Evolutionary conservation across 2,888 invertebrate genomes (phyloP), one percentile per base, ranked within the genome.

Genomic region (Mamestra brassicae): DNA sequence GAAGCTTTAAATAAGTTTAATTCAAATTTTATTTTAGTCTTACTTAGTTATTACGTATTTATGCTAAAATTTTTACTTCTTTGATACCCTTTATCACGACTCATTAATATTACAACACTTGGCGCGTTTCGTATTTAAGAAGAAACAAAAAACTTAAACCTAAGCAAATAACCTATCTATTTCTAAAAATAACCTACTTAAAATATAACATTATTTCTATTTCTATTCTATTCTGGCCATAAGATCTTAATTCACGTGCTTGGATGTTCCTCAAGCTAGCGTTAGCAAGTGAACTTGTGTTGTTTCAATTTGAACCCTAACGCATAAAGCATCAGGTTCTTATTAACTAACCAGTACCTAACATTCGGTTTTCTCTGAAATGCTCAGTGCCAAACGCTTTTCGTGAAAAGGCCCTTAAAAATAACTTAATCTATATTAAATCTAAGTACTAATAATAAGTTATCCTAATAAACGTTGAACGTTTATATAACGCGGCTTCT

Each of bases 401-500:
- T 45, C 26, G 15, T 38, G 38, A 70, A 52, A 17, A 42, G 45
- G 45, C n/a, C 3, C n/a, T 6, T 52, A 36, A 72, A 3, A 67
- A 34, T 15, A 42, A 71, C 15, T 17, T 42, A 60, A 55, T 15
- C 10, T 66, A 55, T 5, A 6, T 52, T 65, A 65, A 69, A 71
- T 17, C 45, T 55, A 55, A 69, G 15, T 26, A 5, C 4, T 71
- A 58, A 47, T 10, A 15, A 0, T 74, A 74, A 62, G n/a, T 34
- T 74, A 74, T n/a, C 34, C 63, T 74, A 74, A 74, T 74, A 74
- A 74, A 74, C 74, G 73, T 0, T 34, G 4, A 72, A 47, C 47
- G 55, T 64, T 74, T 64, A 74, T 74, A 74, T 74, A 74, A 74
- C 74, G 63, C 74, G 74, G 38, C 74, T 74, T 74, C 11, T 74